phyloP scores from a whole-genome alignment of 2,888 invertebrate genomes.

The Tubulanus polymorphus region DNA sequence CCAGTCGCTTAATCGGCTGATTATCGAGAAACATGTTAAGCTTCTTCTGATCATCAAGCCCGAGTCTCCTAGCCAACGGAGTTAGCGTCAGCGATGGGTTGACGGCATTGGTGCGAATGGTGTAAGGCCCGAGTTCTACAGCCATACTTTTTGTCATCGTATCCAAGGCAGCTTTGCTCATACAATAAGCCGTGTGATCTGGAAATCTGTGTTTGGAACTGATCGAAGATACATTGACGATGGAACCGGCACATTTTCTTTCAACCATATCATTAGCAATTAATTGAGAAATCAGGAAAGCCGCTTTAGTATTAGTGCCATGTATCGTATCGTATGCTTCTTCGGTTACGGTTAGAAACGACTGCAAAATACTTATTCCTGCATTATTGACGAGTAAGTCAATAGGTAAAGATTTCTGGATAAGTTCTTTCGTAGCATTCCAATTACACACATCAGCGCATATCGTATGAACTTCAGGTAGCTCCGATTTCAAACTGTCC shows the following conservation, averaged over 20 bases:
- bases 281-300: constrained; percentile 70
- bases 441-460: constrained; percentile 73
- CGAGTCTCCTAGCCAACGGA: constrained; percentile 71
- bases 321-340: background rate
- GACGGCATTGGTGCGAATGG: constrained; percentile 83
- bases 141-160: constrained; percentile 75
- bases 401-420: constrained; percentile 64
- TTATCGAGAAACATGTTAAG: no score
- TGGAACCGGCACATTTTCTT: constrained; percentile 66
- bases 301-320: constrained; percentile 74
- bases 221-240: constrained; percentile 79
- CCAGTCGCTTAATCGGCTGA: no score
- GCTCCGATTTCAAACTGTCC: constrained; percentile 57
- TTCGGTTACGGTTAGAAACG: constrained; percentile 59
- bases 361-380: constrained; percentile 66
- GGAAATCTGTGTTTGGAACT: constrained; percentile 65
- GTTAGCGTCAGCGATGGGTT: constrained; percentile 95
- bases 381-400: constrained; percentile 90
- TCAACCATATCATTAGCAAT: constrained; percentile 68
- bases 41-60: constrained; percentile 65
- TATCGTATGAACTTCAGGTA: constrained; percentile 46
- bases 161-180: constrained; percentile 81
- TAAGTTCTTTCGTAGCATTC: constrained; percentile 64
- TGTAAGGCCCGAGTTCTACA: constrained; percentile 70
- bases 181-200: constrained; percentile 73